Base-by-base conservation (phyloP, 2,113 vertebrate species). In the Chelonoidis abingdonii region DNA sequence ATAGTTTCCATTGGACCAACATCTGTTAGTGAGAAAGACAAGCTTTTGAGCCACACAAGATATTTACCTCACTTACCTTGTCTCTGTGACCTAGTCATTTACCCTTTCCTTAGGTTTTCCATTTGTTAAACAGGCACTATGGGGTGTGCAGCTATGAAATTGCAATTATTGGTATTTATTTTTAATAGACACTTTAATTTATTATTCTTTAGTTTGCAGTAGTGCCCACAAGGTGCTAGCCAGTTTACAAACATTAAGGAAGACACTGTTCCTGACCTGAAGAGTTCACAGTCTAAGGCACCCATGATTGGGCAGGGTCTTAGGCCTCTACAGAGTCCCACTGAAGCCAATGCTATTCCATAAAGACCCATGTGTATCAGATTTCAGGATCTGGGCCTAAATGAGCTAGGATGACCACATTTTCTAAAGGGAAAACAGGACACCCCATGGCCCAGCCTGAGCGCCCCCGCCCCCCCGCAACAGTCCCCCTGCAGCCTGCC, bases 31-130 rank as follows among this genome's bases (percentile, higher is more conserved):
- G 62, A 65, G 62, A 17, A 31, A 91, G 78, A 52, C 49, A 92
- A 88, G 57, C 25, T 65, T 65, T 65, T 35, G 62, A 65, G 31
- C 31, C 62, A n/a, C 62, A n/a, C 62, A 65, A 65, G 62, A 65
- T 65, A 35, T 65, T 54, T 65, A n/a, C 62, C 31, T 35, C 29
- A 65, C 14, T 16, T 16, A 65, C 52, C 81, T 89, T 89, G 93
- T 65, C 83, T 89, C 52, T 91, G 83, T 92, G 96, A 95, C 91
- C 87, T 65, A 91, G 75, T 41, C 89, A 97, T 94, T 93, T 96
- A 80, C 5, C 44, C 86, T 89, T 86, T 87, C 52, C 29, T 94
- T 92, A 90, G 10, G 24, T 47, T 0, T 0, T 14, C 80, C 0
- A 0, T 65, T 52, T 83, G 25, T 78, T 52, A 90, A 56, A 56